Conservation (phyloP, 2,113 vertebrate genomes). For the Andinoacara biseriatus region DNA sequence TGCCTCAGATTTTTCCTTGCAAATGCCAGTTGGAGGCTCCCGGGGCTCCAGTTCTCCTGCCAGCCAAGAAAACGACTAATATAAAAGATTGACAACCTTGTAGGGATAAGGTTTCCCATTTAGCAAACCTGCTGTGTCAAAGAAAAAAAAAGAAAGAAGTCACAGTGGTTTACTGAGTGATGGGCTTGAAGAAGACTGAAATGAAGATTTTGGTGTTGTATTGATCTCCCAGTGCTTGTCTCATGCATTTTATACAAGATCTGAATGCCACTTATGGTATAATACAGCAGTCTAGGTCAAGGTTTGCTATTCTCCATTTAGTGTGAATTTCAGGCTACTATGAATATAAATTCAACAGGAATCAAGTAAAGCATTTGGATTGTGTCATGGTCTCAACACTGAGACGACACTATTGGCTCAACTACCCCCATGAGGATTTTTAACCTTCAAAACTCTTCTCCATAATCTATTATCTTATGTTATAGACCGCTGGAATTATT, state of each 20-base stretch:
- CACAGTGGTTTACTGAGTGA: conserved; percentile 49
- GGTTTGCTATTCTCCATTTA: conserved; percentile 49
- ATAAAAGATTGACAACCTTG: conserved; percentile 75
- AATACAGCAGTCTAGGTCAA: conserved; percentile 64
- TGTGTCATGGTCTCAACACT: conserved; percentile 50
- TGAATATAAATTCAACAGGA: conserved; percentile 61
- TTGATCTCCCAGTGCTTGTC: conserved; percentile 72
- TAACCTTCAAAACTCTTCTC: conserved; percentile 46
- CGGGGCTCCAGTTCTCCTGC: conserved; percentile 43
- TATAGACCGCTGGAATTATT: conserved; percentile 41
- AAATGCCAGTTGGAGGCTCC: conserved; percentile 62
- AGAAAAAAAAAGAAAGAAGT: conserved; percentile 59
- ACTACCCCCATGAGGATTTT: conserved; percentile 45
- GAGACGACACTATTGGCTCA: conserved; percentile 34
- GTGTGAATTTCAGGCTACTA: conserved; percentile 61
- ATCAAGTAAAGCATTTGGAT: conserved; percentile 61
- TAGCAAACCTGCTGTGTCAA: conserved; percentile 70
- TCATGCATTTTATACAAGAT: conserved; percentile 80
- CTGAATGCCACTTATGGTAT: conserved; percentile 75
- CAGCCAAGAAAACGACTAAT: conserved; percentile 73
- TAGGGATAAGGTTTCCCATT: conserved; percentile 67
- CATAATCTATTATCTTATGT: conserved; percentile 45
- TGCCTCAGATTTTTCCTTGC: conserved; percentile 23
- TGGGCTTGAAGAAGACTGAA: conserved; percentile 66
- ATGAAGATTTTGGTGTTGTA: conserved; percentile 71